Evolutionary conservation across 2,888 invertebrate species (phyloP).

Genomic region (Mongoloraphidia duomilia): DNA sequence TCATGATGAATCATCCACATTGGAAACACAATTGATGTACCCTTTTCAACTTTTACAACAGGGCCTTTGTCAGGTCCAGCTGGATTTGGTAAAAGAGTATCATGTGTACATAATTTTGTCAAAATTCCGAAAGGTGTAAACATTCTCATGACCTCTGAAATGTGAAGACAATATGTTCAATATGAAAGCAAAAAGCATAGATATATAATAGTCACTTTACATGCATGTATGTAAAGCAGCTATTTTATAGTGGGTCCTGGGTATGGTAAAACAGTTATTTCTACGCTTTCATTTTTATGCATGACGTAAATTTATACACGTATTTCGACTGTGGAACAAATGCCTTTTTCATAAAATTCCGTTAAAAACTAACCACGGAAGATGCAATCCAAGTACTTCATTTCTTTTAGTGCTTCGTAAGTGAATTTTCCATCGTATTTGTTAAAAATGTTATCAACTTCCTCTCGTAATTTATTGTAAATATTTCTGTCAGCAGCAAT

Average conservation of each 20-base stretch:
- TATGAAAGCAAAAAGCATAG: no score
- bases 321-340: no score
- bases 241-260: no score
- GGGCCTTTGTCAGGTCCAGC: not conserved
- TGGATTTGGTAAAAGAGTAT: not conserved
- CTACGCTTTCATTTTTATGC: no score
- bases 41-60: not conserved
- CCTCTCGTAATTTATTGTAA: slow-evolving; percentile 27
- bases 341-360: not conserved
- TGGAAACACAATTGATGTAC: not conserved
- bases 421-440: slow-evolving; percentile 23
- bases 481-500: slow-evolving; percentile 27
- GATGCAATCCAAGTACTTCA: slow-evolving; percentile 32
- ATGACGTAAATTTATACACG: no score
- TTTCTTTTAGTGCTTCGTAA: slow-evolving; percentile 28
- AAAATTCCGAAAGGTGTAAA: not conserved
- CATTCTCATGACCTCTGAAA: not conserved
- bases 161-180: not conserved
- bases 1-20: not conserved
- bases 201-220: not conserved
- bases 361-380: slow-evolving; percentile 20
- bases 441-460: slow-evolving; percentile 23
- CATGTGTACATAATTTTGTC: not conserved
- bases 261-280: no score
- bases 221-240: not conserved